phyloP scores from a whole-genome alignment of 2,797 vertebrate species.

The Coregonus suidteri region DNA sequence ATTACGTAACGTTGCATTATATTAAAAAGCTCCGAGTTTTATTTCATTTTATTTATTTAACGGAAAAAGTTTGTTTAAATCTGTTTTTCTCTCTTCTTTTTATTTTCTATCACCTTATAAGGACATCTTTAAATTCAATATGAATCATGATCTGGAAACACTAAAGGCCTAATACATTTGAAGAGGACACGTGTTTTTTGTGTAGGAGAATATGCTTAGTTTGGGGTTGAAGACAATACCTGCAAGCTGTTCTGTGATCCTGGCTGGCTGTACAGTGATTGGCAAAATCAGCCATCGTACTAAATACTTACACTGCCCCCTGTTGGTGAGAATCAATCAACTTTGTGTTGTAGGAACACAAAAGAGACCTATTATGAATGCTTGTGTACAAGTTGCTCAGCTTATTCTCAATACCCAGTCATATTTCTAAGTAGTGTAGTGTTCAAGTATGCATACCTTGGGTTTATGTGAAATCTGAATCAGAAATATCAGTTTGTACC shows the following conservation, averaged over 20 bases:
- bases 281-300: constrained; percentile 24
- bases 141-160: no score
- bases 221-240: constrained; percentile 20
- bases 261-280: constrained; percentile 23
- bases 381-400: not conserved
- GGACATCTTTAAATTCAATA: no score
- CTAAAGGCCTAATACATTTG: not conserved
- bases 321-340: constrained; percentile 50
- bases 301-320: constrained; percentile 74
- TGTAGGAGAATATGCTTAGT: not conserved
- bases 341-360: not conserved
- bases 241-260: constrained; percentile 44
- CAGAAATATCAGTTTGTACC: not conserved
- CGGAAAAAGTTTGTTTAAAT: no score
- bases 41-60: no score
- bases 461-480: not conserved
- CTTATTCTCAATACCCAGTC: not conserved
- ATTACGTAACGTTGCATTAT: not conserved
- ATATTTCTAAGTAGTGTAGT: not conserved
- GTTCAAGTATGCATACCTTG: not conserved
- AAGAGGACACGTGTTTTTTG: not conserved
- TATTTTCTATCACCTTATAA: no score
- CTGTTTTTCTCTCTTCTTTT: no score
- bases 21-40: not conserved
- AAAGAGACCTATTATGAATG: not conserved